These are phyloP conservation scores for Apodemia zela DNA, from an alignment of 2,888 invertebrate genomes.

Conservation along the genomic window DNA sequence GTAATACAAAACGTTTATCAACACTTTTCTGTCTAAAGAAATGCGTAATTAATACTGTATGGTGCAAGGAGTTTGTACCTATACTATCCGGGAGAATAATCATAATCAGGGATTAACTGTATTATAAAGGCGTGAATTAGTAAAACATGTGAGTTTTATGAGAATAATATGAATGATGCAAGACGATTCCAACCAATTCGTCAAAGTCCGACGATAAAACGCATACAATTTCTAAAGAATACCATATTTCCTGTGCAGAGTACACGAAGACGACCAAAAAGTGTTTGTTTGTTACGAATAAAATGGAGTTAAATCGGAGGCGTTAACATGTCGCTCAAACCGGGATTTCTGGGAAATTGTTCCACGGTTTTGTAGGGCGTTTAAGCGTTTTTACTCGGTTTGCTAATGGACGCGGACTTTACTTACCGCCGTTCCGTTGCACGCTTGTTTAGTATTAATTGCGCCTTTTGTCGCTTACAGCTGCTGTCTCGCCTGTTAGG, in stretches of 20 bases:
- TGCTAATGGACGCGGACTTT: slow-evolving; percentile 62
- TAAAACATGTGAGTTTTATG: too few relatives aligned
- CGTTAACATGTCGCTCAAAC: slow-evolving; percentile 56
- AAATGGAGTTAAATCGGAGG: slow-evolving; percentile 61
- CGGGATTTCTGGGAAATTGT: slow-evolving; percentile 58
- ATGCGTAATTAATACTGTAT: too few relatives aligned
- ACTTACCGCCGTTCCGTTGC: slow-evolving; percentile 53
- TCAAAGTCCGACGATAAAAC: too few relatives aligned
- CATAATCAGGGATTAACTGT: too few relatives aligned
- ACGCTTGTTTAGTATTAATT: slow-evolving; percentile 70
- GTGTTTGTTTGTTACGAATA: slow-evolving; percentile 19
- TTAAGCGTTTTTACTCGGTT: slow-evolving; percentile 48
- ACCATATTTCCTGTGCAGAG: neutral
- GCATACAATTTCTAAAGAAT: neutral
- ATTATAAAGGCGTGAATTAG: too few relatives aligned
- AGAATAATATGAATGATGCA: neutral
- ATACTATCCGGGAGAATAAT: too few relatives aligned
- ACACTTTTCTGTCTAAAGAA: too few relatives aligned
- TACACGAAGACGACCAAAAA: neutral
- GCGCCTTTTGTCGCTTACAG: slow-evolving; percentile 68
- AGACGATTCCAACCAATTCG: neutral
- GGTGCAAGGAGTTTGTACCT: too few relatives aligned
- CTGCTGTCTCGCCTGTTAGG: slow-evolving; percentile 44
- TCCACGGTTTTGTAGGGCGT: slow-evolving; percentile 55
- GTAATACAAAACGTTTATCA: too few relatives aligned